Evolutionary conservation across 2,797 vertebrate genomes (phyloP).

Genomic region (Betta splendens): DNA sequence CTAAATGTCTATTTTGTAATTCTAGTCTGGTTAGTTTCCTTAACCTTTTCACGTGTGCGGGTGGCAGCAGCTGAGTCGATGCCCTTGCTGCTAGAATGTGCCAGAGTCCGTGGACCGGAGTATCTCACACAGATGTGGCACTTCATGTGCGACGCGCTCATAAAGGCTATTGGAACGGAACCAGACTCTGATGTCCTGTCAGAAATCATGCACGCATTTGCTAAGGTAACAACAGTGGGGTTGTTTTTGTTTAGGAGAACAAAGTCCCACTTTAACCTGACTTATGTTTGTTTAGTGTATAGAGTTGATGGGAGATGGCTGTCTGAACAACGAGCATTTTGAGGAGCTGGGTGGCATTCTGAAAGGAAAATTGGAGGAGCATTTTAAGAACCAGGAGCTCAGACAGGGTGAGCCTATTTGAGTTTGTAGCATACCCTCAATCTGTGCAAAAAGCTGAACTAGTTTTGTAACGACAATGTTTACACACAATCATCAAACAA

Average conservation of each 20-base stretch:
- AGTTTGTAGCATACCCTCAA: background rate
- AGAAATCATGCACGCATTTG: slow-evolving; percentile 99
- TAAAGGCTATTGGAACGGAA: slow-evolving; percentile 97
- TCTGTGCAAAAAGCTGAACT: background rate
- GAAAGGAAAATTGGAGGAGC: slow-evolving; percentile 96
- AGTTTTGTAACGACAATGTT: background rate
- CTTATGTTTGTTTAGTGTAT: slow-evolving; percentile 83
- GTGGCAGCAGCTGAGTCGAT: slow-evolving; percentile 97
- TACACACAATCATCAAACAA: background rate
- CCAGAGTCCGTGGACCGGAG: slow-evolving; percentile 91
- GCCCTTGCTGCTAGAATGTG: slow-evolving; percentile 96
- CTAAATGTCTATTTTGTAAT: background rate
- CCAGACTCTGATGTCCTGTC: slow-evolving; percentile 97
- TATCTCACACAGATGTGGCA: slow-evolving; percentile 99
- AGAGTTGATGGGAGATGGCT: slow-evolving; percentile 98
- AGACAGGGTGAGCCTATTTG: slow-evolving; percentile 85
- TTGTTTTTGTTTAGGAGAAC: background rate
- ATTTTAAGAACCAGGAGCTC: slow-evolving; percentile 99
- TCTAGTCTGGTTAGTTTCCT: slow-evolving; percentile 54
- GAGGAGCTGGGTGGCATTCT: slow-evolving; percentile 96
- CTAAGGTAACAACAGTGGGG: slow-evolving; percentile 85
- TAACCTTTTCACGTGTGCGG: slow-evolving; percentile 88
- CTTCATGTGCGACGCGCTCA: slow-evolving; percentile 98
- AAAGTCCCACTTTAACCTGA: background rate
- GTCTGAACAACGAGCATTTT: slow-evolving; percentile 96